These are phyloP conservation scores for Phyllotis vaccarum DNA, from an alignment of 2,797 vertebrate genomes.

Conservation along the genomic window DNA sequence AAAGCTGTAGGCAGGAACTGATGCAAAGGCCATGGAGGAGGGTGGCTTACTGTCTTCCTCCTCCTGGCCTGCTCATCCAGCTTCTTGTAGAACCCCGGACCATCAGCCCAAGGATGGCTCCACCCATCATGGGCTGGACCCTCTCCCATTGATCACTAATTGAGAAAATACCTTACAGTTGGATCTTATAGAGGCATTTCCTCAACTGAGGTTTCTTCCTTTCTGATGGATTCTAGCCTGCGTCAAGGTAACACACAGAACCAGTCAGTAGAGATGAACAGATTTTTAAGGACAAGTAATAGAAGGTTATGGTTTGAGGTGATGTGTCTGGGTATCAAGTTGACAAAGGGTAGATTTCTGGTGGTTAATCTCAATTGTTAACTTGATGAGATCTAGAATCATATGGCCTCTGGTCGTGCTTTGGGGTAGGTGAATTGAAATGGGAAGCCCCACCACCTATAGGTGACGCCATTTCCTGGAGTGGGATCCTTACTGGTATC, in stretches of 20 bases:
- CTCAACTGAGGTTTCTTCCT: background rate
- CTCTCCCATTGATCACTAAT: background rate
- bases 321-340: background rate
- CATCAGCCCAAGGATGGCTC: background rate
- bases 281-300: background rate
- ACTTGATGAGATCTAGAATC: no score
- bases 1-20: background rate
- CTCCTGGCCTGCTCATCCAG: background rate
- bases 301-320: background rate
- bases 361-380: background rate
- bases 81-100: background rate
- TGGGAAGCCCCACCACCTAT: background rate
- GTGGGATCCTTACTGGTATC: background rate
- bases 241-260: background rate
- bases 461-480: background rate
- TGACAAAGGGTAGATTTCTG: background rate
- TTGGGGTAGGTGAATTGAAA: background rate
- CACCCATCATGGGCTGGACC: no score
- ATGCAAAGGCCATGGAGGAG: background rate
- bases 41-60: background rate
- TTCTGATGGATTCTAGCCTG: background rate
- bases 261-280: background rate
- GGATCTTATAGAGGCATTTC: background rate
- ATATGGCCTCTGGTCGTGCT: background rate
- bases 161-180: background rate